Base-by-base conservation (phyloP, 2,797 vertebrate genomes). In the Decapterus maruadsi region DNA sequence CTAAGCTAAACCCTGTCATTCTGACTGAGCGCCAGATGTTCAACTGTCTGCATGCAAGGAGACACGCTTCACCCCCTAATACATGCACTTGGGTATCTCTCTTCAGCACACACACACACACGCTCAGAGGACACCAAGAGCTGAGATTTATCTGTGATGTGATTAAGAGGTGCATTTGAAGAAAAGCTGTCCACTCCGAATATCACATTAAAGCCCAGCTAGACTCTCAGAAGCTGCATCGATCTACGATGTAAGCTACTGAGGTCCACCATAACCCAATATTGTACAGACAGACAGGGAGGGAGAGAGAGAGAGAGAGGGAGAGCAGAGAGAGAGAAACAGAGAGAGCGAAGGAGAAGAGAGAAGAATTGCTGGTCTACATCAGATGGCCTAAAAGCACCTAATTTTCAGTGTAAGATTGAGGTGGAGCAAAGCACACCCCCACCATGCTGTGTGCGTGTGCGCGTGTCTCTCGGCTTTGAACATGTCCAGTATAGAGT, bases 141-240 rank as follows among this genome's bases (percentile, higher is more conserved):
- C 66, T 59, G 80, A 91, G 90, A 94, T 94, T 92, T 89, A 91
- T 93, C 84, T 87, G 72, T 93, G 90, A 94, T 95, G 89, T 90
- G 90, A 95, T 95, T 93, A 94, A 93, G 87, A 92, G 89, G 87
- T 69, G 84, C 90, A 92, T 93, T 93, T 93, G 92, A 94, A 94
- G 92, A 91, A 94, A 93, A 93, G 85, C 89, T 93, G 91, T 93
- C 90, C 91, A 91, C 92, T 95, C 92, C 91, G 89, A 92, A 92
- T 92, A 94, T 95, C 92, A 91, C 91, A 92, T 95, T 95, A 94
- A 91, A 89, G 81, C 68, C 83, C 74, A 68, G 80, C 87, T 77
- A 83, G 82, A 91, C 91, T 93, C 86, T 90, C 64, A 88, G 89
- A 92, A 90, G 89, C 88, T 73, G 83, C 92, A 94, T 95, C 85